These are phyloP conservation scores for Muntiacus muntjak DNA, from an alignment of 2,113 vertebrate genomes.

Conservation along the genomic window DNA sequence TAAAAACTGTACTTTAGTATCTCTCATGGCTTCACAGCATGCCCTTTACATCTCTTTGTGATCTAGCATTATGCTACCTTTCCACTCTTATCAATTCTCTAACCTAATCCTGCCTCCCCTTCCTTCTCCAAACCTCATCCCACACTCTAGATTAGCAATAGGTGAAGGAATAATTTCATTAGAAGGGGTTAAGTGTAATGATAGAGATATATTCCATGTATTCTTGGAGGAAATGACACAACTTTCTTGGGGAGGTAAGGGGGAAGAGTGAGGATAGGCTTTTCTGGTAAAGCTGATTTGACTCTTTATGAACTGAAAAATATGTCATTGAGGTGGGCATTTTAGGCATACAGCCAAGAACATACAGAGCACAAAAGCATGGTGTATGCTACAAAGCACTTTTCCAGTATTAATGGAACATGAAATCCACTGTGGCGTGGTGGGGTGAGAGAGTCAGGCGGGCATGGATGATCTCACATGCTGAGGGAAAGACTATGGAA, in stretches of 20 bases:
- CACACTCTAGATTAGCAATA: background rate
- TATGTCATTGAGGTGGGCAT: background rate
- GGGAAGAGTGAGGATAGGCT: background rate
- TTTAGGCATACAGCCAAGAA: background rate
- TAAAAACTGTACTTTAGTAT: background rate
- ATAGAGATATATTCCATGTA: background rate
- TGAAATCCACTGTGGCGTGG: background rate
- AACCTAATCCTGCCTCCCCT: background rate
- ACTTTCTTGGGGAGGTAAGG: fast-evolving
- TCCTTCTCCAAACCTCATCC: background rate
- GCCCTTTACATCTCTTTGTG: background rate
- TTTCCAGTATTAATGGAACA: background rate
- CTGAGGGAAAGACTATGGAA: background rate
- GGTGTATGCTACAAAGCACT: background rate
- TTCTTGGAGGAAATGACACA: background rate
- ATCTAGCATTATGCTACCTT: background rate
- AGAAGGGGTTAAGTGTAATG: background rate
- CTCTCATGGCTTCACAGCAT: background rate
- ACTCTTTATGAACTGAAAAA: background rate
- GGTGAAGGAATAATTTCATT: background rate
- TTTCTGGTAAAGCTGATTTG: background rate
- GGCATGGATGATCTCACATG: background rate
- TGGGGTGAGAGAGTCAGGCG: background rate
- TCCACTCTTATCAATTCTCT: background rate
- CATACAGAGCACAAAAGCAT: background rate